Percentiles rank a stretch among this genome's conserved stretches.
These are phyloP conservation scores for Contarinia nasturtii DNA, from an alignment of 1,140 invertebrate species.

Conservation along the genomic window DNA sequence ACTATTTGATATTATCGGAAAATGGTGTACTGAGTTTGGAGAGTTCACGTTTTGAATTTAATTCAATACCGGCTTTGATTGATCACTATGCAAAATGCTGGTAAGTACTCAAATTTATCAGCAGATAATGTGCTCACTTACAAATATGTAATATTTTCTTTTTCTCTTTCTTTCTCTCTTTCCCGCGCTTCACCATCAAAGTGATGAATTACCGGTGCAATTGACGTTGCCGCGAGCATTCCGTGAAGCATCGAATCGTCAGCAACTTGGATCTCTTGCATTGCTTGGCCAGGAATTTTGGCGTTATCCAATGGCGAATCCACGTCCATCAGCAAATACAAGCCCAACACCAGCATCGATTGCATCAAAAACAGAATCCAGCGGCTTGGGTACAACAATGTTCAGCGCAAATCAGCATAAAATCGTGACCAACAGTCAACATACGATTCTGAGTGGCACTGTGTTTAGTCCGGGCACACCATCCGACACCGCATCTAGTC, in stretches of 20 bases:
- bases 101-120: conserved; percentile 29
- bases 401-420: conserved; percentile 13
- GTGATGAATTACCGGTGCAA: conserved; percentile 85
- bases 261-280: conserved; percentile 76
- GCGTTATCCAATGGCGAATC: conserved; percentile 66
- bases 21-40: conserved; percentile 68
- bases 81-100: conserved; percentile 85
- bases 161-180: conserved; percentile 1
- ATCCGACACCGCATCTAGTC: conserved; percentile 37
- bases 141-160: conserved; percentile 3
- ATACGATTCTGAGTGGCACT: neutral
- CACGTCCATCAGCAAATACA: conserved; percentile 38
- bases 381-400: conserved; percentile 19
- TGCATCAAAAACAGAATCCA: conserved; percentile 14
- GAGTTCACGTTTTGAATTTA: conserved; percentile 81
- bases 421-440: conserved; percentile 4
- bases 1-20: conserved; percentile 81
- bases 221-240: conserved; percentile 66
- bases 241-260: conserved; percentile 66
- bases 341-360: conserved; percentile 9
- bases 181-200: too few relatives aligned
- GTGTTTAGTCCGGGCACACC: conserved; percentile 28
- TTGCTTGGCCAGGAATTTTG: conserved; percentile 85
- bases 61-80: conserved; percentile 75
- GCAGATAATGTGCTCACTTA: neutral